Evolutionary conservation across 2,113 vertebrate species (phyloP), one percentile per base, ranked within the genome.

Genomic region (Tenrec ecaudatus): DNA sequence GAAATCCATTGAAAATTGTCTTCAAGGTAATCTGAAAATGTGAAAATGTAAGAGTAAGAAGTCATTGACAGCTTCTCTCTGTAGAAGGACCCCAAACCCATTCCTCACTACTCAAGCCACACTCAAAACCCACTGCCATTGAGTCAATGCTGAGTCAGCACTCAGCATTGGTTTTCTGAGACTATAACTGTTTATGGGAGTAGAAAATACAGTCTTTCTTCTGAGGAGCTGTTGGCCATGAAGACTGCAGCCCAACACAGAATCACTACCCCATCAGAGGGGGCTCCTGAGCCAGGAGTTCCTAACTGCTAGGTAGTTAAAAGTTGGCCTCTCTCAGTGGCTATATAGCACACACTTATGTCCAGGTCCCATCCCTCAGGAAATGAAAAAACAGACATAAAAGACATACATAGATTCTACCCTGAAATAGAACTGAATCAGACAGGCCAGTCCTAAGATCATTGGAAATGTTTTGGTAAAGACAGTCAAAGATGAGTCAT

Each of bases 371-470:
- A 76, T 47, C 12, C 20, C n/a, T 81, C 10, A n/a, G 64, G 20
- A 90, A 95, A 89, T 68, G 23, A 64, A 86, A 86, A 96, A 95
- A 84, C 3, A 89, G 33, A 95, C 86, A 96, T 77, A 76, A 96
- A 93, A 85, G 22, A 40, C 17, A 16, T 0, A 68, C 60, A 66
- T 12, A 38, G 81, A 89, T 86, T 93, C 64, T 43, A 53, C 36
- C 53, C 66, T 92, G 81, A 95, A 96, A 89, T 76, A 89, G 76
- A 96, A 88, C 47, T 87, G 75, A 82, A 76, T 86, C 22, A 86
- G 40, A 88, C 60, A 47, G 40, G 43, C 57, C 23, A 36, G 29
- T 43, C 38, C 84, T 86, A 27, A 91, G 92, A 94, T 84, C 80
- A 71, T 38, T 78, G 69, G 77, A 69, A 53, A 12, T 31, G 43